Evolutionary conservation across 2,113 vertebrate genomes (phyloP), one percentile per base, ranked within the genome.

Genomic region (Coptodon rendalli): DNA sequence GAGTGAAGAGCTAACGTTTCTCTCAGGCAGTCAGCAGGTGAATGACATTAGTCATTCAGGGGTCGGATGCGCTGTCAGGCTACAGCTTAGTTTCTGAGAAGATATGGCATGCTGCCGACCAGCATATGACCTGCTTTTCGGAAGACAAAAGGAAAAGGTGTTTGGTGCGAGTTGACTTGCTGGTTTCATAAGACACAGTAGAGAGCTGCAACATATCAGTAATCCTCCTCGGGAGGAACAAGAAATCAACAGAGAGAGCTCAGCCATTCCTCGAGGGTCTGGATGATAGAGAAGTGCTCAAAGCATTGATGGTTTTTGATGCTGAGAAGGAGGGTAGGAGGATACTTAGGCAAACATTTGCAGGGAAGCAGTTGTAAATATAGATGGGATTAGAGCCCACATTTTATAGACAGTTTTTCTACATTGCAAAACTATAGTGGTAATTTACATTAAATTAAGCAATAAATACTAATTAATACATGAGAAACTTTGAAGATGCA

Each of bases 51-150:
- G 90, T 91, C 88, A 93, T 87, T 86, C 80, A 80, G 83, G 34
- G 91, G 83, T 83, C 82, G 89, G 85, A 93, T 92, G 90, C 84
- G 76, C 86, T 91, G 92, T 91, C 91, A 88, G 54, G 61, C 81
- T 85, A 83, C 81, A 85, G 91, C 89, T 93, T 82, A 82, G 83
- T 88, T 94, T 93, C 87, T 12, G 3, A 87, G 85, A 91, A 88
- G 50, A 82, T 78, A 34, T 14, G 66, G 80, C 71, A 86, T 38
- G 59, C 61, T 9, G 63, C 83, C 63, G 63, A 81, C 57, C 16
- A 4, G 24, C 52, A 54, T 61, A 16, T 81, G 85, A 82, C 73
- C 87, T 66, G 83, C 43, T 91, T 89, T 80, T 87, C 4, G 13
- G 40, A 36, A 84, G 50, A 83, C 13, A 22, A 81, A 73, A 57